Percentiles rank a stretch among this genome's conserved stretches.
phyloP scores from a whole-genome alignment of 1,140 invertebrate genomes.

The Magallana angulata region DNA sequence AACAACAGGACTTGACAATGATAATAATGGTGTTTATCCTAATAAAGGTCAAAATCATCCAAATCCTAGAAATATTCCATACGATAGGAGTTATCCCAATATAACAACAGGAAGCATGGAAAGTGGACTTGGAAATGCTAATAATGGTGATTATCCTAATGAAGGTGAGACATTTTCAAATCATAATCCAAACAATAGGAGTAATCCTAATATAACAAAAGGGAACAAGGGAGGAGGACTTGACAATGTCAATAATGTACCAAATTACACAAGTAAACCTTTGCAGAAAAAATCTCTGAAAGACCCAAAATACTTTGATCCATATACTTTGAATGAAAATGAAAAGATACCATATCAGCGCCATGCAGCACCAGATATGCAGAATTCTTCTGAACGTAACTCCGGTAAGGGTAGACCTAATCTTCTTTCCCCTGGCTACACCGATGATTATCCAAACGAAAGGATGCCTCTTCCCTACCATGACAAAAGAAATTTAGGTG shows the following conservation, averaged over 20 bases:
- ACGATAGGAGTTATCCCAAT: background rate
- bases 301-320: background rate
- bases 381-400: background rate
- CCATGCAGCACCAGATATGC: background rate
- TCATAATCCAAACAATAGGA: background rate
- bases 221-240: too few species aligned
- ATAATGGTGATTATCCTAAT: too few species aligned
- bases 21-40: too few species aligned
- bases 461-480: too few species aligned
- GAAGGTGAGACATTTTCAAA: too few species aligned
- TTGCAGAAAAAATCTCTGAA: background rate
- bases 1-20: too few species aligned
- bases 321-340: background rate
- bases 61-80: background rate
- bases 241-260: background rate
- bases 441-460: too few species aligned
- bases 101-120: background rate
- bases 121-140: background rate
- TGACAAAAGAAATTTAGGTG: too few species aligned
- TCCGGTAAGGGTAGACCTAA: too few species aligned
- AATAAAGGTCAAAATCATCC: background rate
- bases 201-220: background rate
- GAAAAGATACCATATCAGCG: background rate
- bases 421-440: too few species aligned
- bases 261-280: background rate